Conservation (phyloP, 2,888 invertebrate genomes). For the Plusia festucae region DNA sequence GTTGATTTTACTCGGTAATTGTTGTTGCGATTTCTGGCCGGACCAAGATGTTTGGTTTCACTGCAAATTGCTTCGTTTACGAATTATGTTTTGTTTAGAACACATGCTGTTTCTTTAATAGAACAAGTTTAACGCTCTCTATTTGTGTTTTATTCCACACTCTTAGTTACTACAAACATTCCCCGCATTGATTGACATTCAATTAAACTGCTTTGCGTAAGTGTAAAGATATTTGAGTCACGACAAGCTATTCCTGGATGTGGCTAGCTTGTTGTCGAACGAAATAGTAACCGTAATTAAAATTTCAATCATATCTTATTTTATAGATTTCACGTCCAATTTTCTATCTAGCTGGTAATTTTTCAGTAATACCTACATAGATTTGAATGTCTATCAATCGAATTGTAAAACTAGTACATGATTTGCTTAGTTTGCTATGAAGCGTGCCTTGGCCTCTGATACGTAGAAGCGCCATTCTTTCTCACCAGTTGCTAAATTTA, state of each 20-base stretch:
- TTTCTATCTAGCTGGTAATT: no score
- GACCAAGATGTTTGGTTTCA: conserved; percentile 23
- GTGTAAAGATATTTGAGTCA: conserved; percentile 28
- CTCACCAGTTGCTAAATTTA: no score
- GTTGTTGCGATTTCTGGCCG: conserved; percentile 26
- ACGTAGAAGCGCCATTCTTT: no score
- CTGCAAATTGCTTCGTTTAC: conserved; percentile 19
- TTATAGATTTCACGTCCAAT: conserved; percentile 8
- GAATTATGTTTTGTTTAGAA: conserved; percentile 22
- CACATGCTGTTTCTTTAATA: conserved; percentile 20
- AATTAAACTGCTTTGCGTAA: conserved; percentile 41
- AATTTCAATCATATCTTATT: conserved; percentile 10
- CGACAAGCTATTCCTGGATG: conserved; percentile 33
- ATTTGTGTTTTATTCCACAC: conserved; percentile 10
- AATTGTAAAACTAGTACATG: no score
- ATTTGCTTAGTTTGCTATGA: no score
- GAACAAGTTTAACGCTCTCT: conserved; percentile 1
- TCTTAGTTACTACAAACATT: conserved; percentile 18
- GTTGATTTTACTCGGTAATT: conserved; percentile 27
- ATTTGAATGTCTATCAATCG: no score
- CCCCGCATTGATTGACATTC: conserved; percentile 49
- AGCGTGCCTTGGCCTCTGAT: no score
- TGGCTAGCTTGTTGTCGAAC: conserved; percentile 14
- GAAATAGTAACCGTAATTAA: conserved; percentile 27
- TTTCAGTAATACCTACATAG: no score